Evolutionary conservation across 2,888 invertebrate species (phyloP).

Genomic region (Noctua pronuba): DNA sequence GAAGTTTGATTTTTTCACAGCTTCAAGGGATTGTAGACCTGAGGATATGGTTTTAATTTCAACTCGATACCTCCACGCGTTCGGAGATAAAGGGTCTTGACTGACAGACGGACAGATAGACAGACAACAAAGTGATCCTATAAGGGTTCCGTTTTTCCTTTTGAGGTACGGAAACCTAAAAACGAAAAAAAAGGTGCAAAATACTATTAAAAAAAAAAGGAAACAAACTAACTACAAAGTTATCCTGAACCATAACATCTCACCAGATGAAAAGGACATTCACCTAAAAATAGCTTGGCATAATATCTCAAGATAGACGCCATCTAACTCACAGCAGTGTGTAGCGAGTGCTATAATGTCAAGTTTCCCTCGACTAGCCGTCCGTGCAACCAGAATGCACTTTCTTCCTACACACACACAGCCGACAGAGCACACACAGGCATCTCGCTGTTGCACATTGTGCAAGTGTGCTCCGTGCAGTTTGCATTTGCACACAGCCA

Average conservation of each 20-base stretch:
- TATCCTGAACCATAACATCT: not conserved
- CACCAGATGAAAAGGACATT: conserved; percentile 40
- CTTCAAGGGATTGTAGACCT: too few species aligned
- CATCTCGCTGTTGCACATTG: conserved; percentile 35
- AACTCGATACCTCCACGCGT: too few species aligned
- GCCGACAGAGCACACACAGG: conserved; percentile 52
- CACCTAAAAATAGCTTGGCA: conserved; percentile 33
- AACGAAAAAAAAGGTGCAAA: not conserved
- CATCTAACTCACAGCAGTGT: conserved; percentile 48
- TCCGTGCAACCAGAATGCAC: conserved; percentile 87
- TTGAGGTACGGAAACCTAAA: too few species aligned
- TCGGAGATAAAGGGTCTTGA: too few species aligned
- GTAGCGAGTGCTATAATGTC: conserved; percentile 73
- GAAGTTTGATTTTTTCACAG: too few species aligned
- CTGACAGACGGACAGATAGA: too few species aligned
- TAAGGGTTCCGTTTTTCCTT: too few species aligned
- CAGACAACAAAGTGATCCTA: too few species aligned
- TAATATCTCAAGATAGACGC: conserved; percentile 68
- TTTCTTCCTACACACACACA: conserved; percentile 84
- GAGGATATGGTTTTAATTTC: too few species aligned
- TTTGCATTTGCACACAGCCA: conserved; percentile 59
- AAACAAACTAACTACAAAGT: not conserved
- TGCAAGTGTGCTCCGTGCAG: conserved; percentile 53
- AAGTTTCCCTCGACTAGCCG: conserved; percentile 87
- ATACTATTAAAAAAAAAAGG: not conserved